phyloP scores from a whole-genome alignment of 2,888 invertebrate genomes.

The Ochropleura leucogaster region DNA sequence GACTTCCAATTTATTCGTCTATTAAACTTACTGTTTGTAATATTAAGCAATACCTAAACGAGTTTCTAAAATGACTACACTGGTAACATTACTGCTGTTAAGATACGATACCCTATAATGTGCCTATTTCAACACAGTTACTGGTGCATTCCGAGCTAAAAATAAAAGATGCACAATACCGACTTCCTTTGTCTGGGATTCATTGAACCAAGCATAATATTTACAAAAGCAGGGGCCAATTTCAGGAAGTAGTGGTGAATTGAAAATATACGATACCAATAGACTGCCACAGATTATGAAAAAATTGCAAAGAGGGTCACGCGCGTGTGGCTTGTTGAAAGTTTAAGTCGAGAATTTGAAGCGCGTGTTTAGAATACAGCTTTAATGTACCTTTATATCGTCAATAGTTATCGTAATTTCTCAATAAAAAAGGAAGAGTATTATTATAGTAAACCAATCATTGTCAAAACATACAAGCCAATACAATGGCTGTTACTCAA shows the following conservation, averaged over 20 bases:
- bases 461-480: neutral
- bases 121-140: constrained; percentile 12
- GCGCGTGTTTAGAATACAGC: neutral
- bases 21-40: constrained; percentile 9
- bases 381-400: neutral
- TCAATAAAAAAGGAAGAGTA: neutral
- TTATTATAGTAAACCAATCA: neutral
- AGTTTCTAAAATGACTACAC: neutral
- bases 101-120: neutral
- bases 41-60: neutral
- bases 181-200: constrained; percentile 65
- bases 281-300: constrained; percentile 68
- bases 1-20: constrained; percentile 2
- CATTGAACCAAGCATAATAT: constrained; percentile 70
- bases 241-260: constrained; percentile 76
- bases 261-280: constrained; percentile 74
- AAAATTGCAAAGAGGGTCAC: constrained; percentile 23
- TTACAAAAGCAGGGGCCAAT: constrained; percentile 70
- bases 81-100: neutral
- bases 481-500: neutral
- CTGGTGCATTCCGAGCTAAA: constrained; percentile 41
- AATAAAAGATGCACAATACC: constrained; percentile 56
- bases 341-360: neutral
- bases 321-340: neutral
- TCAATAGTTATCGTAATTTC: too few species aligned